phyloP scores from a whole-genome alignment of 2,113 vertebrate species.

The Rhegmatorhina hoffmannsi region DNA sequence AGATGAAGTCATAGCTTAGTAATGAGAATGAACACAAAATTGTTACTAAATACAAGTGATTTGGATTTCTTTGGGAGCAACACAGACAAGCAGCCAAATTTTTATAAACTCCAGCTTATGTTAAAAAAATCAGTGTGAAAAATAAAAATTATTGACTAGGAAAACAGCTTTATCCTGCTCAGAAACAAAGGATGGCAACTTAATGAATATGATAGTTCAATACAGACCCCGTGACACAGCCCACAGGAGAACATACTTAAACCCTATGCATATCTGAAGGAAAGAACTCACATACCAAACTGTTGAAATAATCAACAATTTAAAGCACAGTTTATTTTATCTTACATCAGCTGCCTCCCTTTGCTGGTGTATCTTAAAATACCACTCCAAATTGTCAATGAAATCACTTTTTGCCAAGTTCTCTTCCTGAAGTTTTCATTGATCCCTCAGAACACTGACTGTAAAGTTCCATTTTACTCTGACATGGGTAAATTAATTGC shows the following conservation, averaged over 20 bases:
- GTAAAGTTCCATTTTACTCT: neutral
- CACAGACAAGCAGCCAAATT: neutral
- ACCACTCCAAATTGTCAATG: neutral
- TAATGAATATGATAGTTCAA: neutral
- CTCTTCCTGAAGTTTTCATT: neutral
- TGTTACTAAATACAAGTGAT: neutral
- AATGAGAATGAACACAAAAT: neutral
- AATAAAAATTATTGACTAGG: neutral
- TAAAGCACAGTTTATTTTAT: conserved; percentile 24
- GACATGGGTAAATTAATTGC: neutral
- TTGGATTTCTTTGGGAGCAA: neutral
- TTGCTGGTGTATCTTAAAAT: neutral
- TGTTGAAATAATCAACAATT: conserved; percentile 14
- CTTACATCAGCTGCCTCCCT: neutral
- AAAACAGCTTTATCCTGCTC: neutral
- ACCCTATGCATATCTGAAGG: neutral
- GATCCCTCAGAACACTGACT: neutral
- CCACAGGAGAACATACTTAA: neutral
- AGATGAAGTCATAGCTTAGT: neutral
- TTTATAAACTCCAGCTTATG: neutral
- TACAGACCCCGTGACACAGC: neutral
- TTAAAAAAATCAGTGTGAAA: neutral
- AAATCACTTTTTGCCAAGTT: neutral
- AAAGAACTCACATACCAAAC: conserved; percentile 45
- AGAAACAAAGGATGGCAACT: neutral